Evolutionary conservation across 2,888 invertebrate genomes (phyloP), one percentile per base, ranked within the genome.

Genomic region (Liopterus haemorrhoidalis): DNA sequence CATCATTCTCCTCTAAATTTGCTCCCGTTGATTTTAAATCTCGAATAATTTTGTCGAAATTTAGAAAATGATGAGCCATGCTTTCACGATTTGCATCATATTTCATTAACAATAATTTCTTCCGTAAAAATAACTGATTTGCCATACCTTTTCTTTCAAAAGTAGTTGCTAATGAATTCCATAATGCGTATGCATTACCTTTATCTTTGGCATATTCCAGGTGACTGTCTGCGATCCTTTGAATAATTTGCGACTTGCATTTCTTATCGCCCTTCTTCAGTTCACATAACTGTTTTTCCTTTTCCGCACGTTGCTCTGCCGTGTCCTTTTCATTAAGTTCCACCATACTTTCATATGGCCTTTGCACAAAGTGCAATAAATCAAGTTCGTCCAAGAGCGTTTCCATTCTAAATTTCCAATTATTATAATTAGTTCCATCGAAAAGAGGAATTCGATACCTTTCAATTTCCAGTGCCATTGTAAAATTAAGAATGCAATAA

Each of bases 121-220:
- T 59, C 15, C 53, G 22, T 5, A 58, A 9, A 4, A 51, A 46
- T 20, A 58, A 31, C 31, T 58, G 55, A 35, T 45, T 53, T 2
- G 55, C 51, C 9, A 56, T 51, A 11, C 57, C 53, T 50, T 48
- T 54, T 15, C 53, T 24, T 19, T 54, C 52, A 49, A 57, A 57
- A 9, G 52, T 55, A 5, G 49, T 21, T 15, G 20, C 25, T 24
- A 57, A 36, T 3, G 43, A 32, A 22, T 35, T 43, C 56, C 54
- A 57, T 15, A 57, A 45, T 5, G 56, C 51, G 25, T 50, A 54
- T 19, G 54, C 51, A 4, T 50, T 56, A n/a, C 38, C 41, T 36
- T 51, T 50, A 11, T 59, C 56, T 41, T 57, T 57, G 2, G 50
- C 54, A 27, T 58, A 60, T 47, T 59, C 58, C 41, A 59, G 41